Conservation (phyloP, 2,113 vertebrate species). For the Neogale vison region DNA sequence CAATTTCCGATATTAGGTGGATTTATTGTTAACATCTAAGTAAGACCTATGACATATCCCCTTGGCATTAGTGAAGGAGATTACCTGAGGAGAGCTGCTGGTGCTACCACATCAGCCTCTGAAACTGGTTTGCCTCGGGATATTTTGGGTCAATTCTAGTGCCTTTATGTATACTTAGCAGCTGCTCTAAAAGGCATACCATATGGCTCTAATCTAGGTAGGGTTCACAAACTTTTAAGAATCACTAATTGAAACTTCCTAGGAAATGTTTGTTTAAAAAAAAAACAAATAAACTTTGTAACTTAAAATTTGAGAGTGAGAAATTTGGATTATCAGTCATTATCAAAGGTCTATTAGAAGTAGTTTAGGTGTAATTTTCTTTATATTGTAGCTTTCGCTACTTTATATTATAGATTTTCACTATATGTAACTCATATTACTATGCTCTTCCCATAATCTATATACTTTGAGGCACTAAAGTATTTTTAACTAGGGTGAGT, state of each 20-base stretch:
- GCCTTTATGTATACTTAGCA: slow-evolving; percentile 32
- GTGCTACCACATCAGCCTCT: not conserved
- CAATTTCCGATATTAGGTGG: not conserved
- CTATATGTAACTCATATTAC: not conserved
- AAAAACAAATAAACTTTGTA: not conserved
- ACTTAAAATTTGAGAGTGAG: slow-evolving; percentile 10
- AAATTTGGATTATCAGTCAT: not conserved
- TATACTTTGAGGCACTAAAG: not conserved
- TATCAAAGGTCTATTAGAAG: not conserved
- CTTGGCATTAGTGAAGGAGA: not conserved
- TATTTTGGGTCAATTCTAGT: not conserved
- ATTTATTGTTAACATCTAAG: slow-evolving; percentile 33
- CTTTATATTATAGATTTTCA: not conserved
- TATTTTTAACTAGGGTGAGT: not conserved
- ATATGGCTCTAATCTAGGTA: not conserved
- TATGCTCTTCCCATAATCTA: not conserved
- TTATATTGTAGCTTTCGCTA: not conserved
- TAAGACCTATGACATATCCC: not conserved
- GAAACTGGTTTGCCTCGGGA: slow-evolving; percentile 38
- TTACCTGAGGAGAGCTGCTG: not conserved
- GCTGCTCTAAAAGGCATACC: not conserved
- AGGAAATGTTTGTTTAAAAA: not conserved
- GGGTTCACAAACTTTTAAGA: slow-evolving; percentile 49
- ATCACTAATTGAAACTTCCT: slow-evolving; percentile 19
- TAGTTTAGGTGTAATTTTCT: not conserved